Base-by-base conservation (phyloP, 1,140 invertebrate genomes). In the Thaumatotibia leucotreta region DNA sequence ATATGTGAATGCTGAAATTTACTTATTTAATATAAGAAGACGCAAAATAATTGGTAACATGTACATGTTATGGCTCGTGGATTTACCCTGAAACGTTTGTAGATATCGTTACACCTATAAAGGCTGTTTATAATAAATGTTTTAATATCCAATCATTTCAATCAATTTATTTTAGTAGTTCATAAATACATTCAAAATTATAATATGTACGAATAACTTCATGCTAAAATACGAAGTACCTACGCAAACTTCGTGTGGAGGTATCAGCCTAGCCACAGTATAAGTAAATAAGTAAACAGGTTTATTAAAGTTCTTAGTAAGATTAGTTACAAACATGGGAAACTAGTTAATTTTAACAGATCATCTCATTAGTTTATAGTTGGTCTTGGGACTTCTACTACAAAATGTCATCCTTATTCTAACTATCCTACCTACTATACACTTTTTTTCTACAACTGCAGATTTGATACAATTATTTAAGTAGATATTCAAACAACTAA, bases 301-400 rank as follows among this genome's bases (percentile, higher is more conserved):
- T 45, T 45, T 45, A 45, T 3, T 50, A 29, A 58, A 58, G 24
- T 58, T 54, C 11, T 27, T 58, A 10, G 2, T 58, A 58, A 27
- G 24, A 58, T 31, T 29, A 58, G n/a, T 29, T 58, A 58, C 24
- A 58, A 58, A 58, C 24, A 58, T 58, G 52, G 52, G 52, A 58
- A 58, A 54, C 22, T 54, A 54, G 22, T 27, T 54, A 24, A 27
- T n/a, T 54, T 54, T 27, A 27, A 58, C 52, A 27, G n/a, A 3
- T 58, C 27, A 27, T 27, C 11, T 58, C 52, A 58, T 58, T 29
- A 58, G 52, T 58, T 31, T 58, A 58, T 14, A 58, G 27, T 58
- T 58, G 52, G 52, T 58, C 52, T 14, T 58, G 52, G 52, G 52
- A 58, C 24, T n/a, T 58, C 24, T n/a, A 14, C 52, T 58, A 29